Evolutionary conservation across 2,797 vertebrate species (phyloP).

Genomic region (Australoheros facetus): DNA sequence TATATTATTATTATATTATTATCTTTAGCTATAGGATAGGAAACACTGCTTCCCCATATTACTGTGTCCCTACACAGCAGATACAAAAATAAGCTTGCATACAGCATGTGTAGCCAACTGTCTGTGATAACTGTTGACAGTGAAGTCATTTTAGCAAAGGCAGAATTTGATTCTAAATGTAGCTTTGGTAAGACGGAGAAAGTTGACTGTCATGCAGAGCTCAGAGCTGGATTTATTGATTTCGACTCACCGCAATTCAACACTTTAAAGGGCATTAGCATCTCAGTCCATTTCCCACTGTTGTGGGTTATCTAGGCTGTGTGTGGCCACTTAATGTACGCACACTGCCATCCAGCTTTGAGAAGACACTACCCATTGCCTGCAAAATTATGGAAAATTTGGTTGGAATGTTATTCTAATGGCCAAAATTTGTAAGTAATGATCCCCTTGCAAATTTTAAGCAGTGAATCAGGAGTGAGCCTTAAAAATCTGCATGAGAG

Average conservation of each 20-base stretch:
- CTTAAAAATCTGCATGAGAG: not conserved
- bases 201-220: not conserved
- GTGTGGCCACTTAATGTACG: not conserved
- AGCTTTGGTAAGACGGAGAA: not conserved
- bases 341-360: not conserved
- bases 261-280: conserved; percentile 34
- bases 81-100: not conserved
- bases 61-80: not conserved
- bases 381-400: not conserved
- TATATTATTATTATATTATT: conserved; percentile 42
- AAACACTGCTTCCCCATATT: not conserved
- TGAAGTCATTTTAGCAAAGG: conserved; percentile 8
- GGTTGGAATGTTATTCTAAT: not conserved
- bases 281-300: conserved; percentile 11
- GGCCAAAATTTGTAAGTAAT: not conserved
- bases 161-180: not conserved
- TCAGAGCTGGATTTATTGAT: conserved; percentile 31
- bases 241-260: conserved; percentile 11
- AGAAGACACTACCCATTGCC: not conserved
- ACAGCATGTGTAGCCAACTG: not conserved
- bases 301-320: conserved; percentile 16
- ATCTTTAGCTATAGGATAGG: conserved; percentile 22
- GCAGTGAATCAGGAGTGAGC: not conserved
- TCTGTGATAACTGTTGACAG: not conserved
- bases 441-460: not conserved